A percentile compares a stretch with the other conserved stretches of the same genome.
Evolutionary conservation across 2,888 invertebrate genomes (phyloP).

Genomic region (Sympetrum striolatum): DNA sequence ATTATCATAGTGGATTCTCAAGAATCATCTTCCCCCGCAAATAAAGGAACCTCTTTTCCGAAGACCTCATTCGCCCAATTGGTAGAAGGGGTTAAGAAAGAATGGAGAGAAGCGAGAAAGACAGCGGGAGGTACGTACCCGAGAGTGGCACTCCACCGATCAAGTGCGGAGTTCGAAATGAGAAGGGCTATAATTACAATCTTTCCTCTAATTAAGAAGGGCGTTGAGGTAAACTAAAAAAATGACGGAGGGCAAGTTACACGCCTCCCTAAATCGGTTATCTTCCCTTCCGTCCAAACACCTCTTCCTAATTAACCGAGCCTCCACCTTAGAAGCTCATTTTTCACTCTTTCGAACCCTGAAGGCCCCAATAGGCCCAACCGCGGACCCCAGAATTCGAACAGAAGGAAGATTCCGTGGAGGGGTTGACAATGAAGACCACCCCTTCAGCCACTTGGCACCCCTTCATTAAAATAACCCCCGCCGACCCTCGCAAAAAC

Average conservation of each 20-base stretch:
- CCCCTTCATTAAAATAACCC: slow-evolving; percentile 38
- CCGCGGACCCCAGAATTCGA: not conserved
- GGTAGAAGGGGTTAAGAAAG: no score
- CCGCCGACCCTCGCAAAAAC: not conserved
- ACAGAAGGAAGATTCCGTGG: not conserved
- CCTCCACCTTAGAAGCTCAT: not conserved
- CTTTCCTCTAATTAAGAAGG: slow-evolving; percentile 39
- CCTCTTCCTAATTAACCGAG: slow-evolving; percentile 33
- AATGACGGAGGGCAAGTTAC: not conserved
- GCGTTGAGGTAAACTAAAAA: not conserved
- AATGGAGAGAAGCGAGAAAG: not conserved
- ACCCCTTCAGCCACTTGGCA: not conserved
- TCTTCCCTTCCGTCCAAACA: slow-evolving; percentile 36
- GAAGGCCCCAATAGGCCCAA: not conserved
- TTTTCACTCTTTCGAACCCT: no score
- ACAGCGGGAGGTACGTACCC: not conserved
- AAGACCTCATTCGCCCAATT: no score
- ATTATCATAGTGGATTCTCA: not conserved
- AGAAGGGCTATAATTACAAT: slow-evolving; percentile 18
- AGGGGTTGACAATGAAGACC: not conserved
- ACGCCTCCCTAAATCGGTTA: not conserved
- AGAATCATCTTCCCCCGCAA: no score
- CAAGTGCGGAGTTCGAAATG: not conserved
- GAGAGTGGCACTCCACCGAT: slow-evolving; percentile 17
- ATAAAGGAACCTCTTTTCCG: not conserved